These are phyloP conservation scores for Notodonta dromedarius DNA, from an alignment of 2,888 invertebrate genomes.

Conservation along the genomic window DNA sequence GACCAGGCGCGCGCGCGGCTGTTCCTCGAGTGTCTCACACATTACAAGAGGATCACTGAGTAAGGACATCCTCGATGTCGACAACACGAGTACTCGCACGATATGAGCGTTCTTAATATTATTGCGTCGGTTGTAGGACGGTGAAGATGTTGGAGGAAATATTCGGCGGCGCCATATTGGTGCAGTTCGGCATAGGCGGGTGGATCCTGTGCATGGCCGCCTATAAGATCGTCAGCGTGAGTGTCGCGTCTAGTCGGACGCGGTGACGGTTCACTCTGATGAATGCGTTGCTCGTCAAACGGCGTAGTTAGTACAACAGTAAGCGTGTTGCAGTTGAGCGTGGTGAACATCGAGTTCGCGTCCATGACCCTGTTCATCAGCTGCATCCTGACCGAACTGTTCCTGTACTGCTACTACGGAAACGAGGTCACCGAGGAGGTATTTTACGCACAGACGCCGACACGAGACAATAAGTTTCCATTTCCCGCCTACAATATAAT, in stretches of 20 bases:
- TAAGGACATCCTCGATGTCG: slow-evolving; percentile 33
- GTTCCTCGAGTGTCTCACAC: slow-evolving; percentile 55
- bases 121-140: slow-evolving; percentile 48
- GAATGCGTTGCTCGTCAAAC: no score
- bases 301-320: not conserved
- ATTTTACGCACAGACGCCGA: not conserved
- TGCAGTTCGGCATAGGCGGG: slow-evolving; percentile 73
- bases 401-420: slow-evolving; percentile 84
- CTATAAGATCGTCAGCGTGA: slow-evolving; percentile 70
- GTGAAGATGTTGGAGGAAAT: slow-evolving; percentile 57
- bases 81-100: not conserved
- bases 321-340: slow-evolving; percentile 48
- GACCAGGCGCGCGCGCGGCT: slow-evolving; percentile 42
- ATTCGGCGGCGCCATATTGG: slow-evolving; percentile 64
- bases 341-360: slow-evolving; percentile 73
- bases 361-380: slow-evolving; percentile 80
- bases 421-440: slow-evolving; percentile 83
- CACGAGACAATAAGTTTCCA: not conserved
- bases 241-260: slow-evolving; percentile 25
- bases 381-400: slow-evolving; percentile 82
- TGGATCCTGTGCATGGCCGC: slow-evolving; percentile 79
- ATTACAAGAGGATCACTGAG: slow-evolving; percentile 61
- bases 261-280: not conserved
- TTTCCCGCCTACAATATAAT: not conserved
- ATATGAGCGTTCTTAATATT: not conserved